These are phyloP conservation scores for Myotis findleyi DNA, from an alignment of 2,797 vertebrate genomes.

Conservation along the genomic window DNA sequence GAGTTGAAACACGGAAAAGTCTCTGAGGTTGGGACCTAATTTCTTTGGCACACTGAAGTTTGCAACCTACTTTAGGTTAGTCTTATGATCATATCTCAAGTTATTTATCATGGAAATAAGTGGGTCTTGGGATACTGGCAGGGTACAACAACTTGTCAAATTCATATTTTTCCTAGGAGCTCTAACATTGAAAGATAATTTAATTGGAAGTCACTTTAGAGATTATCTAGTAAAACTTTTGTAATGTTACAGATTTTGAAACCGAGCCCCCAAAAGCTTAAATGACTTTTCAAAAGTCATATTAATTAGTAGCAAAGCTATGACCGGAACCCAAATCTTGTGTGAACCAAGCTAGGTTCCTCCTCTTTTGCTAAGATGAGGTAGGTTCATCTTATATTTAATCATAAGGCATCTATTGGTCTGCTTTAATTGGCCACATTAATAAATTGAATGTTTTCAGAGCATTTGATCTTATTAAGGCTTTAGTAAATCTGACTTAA, in stretches of 20 bases:
- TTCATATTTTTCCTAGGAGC: slow-evolving; percentile 16
- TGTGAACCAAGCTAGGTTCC: background rate
- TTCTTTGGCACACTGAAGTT: slow-evolving; percentile 65
- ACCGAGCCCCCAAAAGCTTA: background rate
- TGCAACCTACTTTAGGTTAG: slow-evolving; percentile 63
- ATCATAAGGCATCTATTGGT: background rate
- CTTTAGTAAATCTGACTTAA: background rate
- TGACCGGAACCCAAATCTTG: background rate
- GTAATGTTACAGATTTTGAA: slow-evolving; percentile 35
- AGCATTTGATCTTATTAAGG: background rate
- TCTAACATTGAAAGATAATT: slow-evolving; percentile 43
- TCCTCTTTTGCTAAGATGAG: background rate
- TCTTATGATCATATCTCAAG: slow-evolving; percentile 57
- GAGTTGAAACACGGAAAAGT: slow-evolving; percentile 65
- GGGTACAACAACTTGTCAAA: slow-evolving; percentile 4
- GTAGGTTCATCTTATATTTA: background rate
- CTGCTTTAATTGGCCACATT: background rate
- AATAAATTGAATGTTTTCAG: background rate
- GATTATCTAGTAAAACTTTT: slow-evolving; percentile 33
- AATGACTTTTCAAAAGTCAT: slow-evolving; percentile 21
- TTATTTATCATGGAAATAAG: slow-evolving; percentile 64
- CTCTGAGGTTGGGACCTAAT: slow-evolving; percentile 68
- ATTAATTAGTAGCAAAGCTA: background rate
- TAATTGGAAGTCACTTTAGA: slow-evolving; percentile 4
- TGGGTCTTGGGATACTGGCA: background rate